Evolutionary conservation across 2,113 vertebrate species (phyloP).

Genomic region (Acrocephalus kingi): DNA sequence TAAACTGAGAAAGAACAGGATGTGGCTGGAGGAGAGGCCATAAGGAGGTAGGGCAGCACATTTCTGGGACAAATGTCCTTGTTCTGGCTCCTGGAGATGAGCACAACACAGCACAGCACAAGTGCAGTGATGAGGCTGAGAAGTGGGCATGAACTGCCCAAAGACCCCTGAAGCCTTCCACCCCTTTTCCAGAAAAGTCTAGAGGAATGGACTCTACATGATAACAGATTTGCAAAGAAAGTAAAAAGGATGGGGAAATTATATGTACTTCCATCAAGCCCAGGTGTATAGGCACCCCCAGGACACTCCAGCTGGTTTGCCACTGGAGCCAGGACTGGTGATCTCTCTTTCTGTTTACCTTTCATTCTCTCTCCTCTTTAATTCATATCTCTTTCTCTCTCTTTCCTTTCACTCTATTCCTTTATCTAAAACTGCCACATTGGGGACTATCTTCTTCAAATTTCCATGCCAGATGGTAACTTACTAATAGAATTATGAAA

Average conservation of each 20-base stretch:
- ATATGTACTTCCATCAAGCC: neutral
- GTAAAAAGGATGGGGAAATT: neutral
- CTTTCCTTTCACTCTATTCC: neutral
- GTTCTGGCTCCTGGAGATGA: neutral
- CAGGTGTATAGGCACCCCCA: neutral
- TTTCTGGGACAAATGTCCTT: accelerated
- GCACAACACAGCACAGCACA: neutral
- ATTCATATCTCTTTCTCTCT: neutral
- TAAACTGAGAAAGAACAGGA: neutral
- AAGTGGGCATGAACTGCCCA: neutral
- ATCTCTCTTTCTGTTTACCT: neutral
- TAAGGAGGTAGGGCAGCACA: neutral
- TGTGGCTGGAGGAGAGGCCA: neutral
- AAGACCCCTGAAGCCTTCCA: neutral
- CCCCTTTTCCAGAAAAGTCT: neutral
- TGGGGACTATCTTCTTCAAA: neutral
- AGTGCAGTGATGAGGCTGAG: neutral
- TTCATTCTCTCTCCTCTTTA: neutral
- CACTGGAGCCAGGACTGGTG: neutral
- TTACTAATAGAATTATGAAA: neutral
- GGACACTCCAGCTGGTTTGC: neutral
- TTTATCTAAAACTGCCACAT: neutral
- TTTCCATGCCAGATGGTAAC: neutral
- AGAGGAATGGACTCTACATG: neutral
- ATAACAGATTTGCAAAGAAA: neutral